These are phyloP conservation scores for Cebidichthys violaceus DNA, from an alignment of 2,113 vertebrate species.

Conservation along the genomic window DNA sequence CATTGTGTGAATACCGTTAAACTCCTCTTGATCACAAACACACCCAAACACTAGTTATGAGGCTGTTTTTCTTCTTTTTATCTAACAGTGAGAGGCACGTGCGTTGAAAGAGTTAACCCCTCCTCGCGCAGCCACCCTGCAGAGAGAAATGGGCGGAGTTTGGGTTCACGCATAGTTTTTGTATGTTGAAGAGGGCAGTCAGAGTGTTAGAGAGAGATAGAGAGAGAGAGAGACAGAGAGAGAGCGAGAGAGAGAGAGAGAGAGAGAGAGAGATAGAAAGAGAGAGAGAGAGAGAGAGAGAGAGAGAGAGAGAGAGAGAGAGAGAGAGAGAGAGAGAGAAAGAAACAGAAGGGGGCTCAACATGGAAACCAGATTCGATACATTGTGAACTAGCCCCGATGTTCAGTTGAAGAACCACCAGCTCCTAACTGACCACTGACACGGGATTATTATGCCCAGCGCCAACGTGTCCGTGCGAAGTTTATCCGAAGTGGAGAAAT, in stretches of 20 bases:
- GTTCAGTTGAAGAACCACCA: background rate
- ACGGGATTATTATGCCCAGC: constrained; percentile 75
- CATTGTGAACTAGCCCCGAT: constrained; percentile 28
- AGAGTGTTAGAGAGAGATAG: too few species aligned
- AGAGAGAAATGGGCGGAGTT: constrained; percentile 61
- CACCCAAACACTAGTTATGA: background rate
- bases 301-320: background rate
- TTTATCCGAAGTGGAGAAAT: constrained; percentile 80
- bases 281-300: background rate
- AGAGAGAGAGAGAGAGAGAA: background rate
- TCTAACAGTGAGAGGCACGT: constrained; percentile 16
- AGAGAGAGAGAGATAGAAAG: background rate
- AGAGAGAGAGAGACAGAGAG: background rate
- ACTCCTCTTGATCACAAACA: background rate
- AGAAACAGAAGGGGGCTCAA: constrained; percentile 3
- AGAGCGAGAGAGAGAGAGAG: background rate
- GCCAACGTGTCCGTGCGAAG: constrained; percentile 76
- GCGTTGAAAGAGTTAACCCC: constrained; percentile 56
- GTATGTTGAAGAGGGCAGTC: constrained; percentile 32
- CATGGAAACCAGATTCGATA: constrained; percentile 47
- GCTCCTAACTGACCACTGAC: background rate
- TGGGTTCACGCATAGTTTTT: constrained; percentile 52
- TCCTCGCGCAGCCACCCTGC: constrained; percentile 29
- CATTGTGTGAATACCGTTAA: too few species aligned
- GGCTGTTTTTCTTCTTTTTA: background rate